phyloP scores from a whole-genome alignment of 2,797 vertebrate species.

The Pangasius larnaudii region DNA sequence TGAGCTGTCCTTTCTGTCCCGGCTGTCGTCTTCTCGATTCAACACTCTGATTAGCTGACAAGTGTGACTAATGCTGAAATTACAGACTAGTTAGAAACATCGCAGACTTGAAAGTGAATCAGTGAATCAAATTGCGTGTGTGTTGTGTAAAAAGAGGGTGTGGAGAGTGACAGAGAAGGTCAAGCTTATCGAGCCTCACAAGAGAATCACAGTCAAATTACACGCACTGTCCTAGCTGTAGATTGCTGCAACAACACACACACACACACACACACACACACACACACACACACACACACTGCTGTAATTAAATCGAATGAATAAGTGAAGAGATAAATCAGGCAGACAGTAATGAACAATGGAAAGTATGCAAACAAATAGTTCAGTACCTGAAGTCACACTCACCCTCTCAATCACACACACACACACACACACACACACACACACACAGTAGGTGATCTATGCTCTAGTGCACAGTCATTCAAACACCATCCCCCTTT shows the following conservation, averaged over 20 bases:
- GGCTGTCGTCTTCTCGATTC: constrained; percentile 30
- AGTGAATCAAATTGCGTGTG: constrained; percentile 32
- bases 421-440: constrained; percentile 30
- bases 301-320: constrained; percentile 35
- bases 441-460: constrained; percentile 19
- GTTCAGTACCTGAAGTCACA: constrained; percentile 8
- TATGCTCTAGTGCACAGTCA: constrained; percentile 12
- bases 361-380: constrained; percentile 22
- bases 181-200: constrained; percentile 45
- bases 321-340: constrained; percentile 30
- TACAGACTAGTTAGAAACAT: constrained; percentile 40
- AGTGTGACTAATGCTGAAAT: constrained; percentile 47
- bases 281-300: constrained; percentile 12
- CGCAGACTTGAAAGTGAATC: constrained; percentile 33
- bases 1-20: constrained; percentile 22
- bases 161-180: constrained; percentile 46
- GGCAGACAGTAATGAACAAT: constrained; percentile 16
- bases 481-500: neutral
- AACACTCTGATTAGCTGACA: constrained; percentile 40
- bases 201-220: constrained; percentile 46
- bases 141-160: constrained; percentile 11
- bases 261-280: constrained; percentile 18
- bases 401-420: neutral
- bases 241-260: constrained; percentile 24
- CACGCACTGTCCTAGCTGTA: constrained; percentile 19